Percentiles rank a stretch among this genome's conserved stretches.
These are phyloP conservation scores for Xestia rhomboidea DNA, from an alignment of 2,888 invertebrate species.

Conservation along the genomic window DNA sequence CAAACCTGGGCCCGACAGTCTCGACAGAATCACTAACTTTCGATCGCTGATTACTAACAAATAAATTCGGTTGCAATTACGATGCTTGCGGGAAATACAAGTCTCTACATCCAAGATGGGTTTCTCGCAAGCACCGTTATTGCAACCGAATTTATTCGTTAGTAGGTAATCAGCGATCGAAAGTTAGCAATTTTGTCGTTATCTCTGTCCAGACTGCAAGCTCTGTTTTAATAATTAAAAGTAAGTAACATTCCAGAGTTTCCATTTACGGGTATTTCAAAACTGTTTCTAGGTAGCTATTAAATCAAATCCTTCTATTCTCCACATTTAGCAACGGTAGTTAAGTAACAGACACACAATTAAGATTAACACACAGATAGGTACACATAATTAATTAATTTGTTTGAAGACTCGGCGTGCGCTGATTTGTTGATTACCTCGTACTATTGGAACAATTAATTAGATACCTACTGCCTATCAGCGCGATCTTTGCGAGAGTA, in stretches of 20 bases:
- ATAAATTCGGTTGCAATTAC: too few relatives aligned
- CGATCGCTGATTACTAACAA: too few relatives aligned
- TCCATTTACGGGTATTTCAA: background rate
- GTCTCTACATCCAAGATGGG: too few relatives aligned
- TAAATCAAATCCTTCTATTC: background rate
- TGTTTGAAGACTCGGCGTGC: constrained; percentile 39
- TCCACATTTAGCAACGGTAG: background rate
- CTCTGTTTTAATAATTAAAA: background rate
- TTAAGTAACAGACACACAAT: constrained; percentile 6
- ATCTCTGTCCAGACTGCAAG: too few relatives aligned
- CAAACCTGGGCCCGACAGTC: too few relatives aligned
- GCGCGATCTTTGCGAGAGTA: background rate
- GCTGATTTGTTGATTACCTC: constrained; percentile 37
- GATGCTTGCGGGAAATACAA: too few relatives aligned
- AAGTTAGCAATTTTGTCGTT: too few relatives aligned
- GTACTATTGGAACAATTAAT: constrained; percentile 10
- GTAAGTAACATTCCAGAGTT: background rate
- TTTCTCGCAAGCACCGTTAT: too few relatives aligned
- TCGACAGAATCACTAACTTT: too few relatives aligned
- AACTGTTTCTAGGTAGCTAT: too few relatives aligned
- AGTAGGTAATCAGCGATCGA: too few relatives aligned
- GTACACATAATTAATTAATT: constrained; percentile 44
- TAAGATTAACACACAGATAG: constrained; percentile 6
- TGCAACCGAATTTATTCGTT: too few relatives aligned
- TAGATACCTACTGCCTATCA: background rate